phyloP scores from a whole-genome alignment of 2,113 vertebrate genomes.

The Riparia riparia region DNA sequence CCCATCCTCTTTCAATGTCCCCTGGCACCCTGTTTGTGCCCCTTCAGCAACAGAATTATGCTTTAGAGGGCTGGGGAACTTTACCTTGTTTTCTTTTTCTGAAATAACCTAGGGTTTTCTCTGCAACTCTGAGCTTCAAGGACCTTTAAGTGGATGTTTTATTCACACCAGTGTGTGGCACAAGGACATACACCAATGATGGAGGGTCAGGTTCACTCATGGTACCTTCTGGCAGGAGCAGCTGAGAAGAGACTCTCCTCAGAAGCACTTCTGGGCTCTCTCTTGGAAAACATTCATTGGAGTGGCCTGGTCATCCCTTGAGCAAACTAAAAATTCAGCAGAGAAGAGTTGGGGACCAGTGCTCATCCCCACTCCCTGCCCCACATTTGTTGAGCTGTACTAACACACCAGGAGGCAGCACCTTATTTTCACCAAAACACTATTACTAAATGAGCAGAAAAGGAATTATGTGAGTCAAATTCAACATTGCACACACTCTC shows the following conservation, averaged over 20 bases:
- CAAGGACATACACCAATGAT: accelerated
- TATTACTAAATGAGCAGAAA: not conserved
- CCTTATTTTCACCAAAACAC: not conserved
- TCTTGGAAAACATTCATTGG: not conserved
- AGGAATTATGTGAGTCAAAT: not conserved
- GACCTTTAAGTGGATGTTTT: not conserved
- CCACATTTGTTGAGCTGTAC: not conserved
- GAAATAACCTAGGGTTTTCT: not conserved
- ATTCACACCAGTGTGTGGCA: not conserved
- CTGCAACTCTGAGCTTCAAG: not conserved
- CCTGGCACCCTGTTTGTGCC: not conserved
- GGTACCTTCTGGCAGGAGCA: not conserved
- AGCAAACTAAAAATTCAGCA: not conserved
- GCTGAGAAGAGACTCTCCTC: not conserved
- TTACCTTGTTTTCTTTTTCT: not conserved
- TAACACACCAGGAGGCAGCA: not conserved
- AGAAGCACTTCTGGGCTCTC: not conserved
- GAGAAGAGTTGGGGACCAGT: not conserved
- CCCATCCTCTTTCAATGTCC: not conserved
- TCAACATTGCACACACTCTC: not conserved
- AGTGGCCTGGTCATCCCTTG: not conserved
- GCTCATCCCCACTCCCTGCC: not conserved
- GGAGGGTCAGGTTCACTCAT: not conserved
- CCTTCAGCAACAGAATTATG: not conserved
- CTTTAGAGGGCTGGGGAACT: not conserved